These are phyloP conservation scores for Pavo muticus DNA, from an alignment of 2,113 vertebrate species.

Conservation along the genomic window DNA sequence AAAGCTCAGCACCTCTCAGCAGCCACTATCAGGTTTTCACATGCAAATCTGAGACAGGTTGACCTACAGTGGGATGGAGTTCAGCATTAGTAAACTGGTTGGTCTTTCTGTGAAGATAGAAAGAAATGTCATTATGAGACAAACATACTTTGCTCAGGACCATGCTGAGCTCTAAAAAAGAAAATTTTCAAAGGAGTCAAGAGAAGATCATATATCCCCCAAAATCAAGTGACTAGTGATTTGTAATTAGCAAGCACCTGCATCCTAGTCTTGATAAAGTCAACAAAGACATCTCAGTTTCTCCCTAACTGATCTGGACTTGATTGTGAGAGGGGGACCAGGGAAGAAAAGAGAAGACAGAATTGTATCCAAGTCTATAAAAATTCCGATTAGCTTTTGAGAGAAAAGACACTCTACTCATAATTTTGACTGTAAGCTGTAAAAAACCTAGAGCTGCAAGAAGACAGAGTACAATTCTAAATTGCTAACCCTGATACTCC, in stretches of 20 bases:
- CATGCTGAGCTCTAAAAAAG: not conserved
- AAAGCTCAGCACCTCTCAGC: not conserved
- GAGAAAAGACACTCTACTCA: not conserved
- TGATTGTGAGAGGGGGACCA: rapidly evolving
- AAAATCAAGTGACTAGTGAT: not conserved
- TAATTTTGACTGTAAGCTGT: not conserved
- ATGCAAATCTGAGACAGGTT: rapidly evolving
- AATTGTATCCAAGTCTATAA: not conserved
- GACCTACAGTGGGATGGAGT: not conserved
- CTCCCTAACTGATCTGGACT: too few relatives aligned
- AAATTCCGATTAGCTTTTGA: not conserved
- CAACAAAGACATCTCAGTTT: not conserved
- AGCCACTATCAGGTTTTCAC: not conserved
- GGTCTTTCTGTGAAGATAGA: not conserved
- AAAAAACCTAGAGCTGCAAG: not conserved
- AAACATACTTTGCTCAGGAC: not conserved
- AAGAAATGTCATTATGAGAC: not conserved
- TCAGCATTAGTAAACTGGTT: not conserved
- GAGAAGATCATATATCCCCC: not conserved
- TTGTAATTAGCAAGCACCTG: not conserved
- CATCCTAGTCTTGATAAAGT: not conserved
- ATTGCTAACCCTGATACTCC: not conserved
- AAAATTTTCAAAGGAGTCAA: not conserved
- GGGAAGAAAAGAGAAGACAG: rapidly evolving
- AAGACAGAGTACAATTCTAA: not conserved